These are phyloP conservation scores for Stomatorhinus walkeri DNA, from an alignment of 2,797 vertebrate species.

Conservation along the genomic window DNA sequence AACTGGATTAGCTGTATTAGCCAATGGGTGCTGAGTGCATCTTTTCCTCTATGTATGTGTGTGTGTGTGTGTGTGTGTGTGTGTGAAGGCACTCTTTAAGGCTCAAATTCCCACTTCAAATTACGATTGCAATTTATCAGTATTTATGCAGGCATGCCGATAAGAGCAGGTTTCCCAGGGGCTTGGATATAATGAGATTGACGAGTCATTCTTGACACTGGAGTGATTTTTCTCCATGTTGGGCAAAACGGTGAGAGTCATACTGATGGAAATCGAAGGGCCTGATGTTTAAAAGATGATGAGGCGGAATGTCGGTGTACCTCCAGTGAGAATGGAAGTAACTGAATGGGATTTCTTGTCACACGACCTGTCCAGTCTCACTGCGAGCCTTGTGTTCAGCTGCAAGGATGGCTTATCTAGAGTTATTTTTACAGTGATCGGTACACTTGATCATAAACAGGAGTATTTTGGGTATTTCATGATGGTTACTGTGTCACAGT, in stretches of 20 bases:
- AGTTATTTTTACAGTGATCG: not conserved
- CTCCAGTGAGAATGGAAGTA: not conserved
- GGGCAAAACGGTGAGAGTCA: not conserved
- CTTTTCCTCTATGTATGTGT: not conserved
- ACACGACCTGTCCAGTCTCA: not conserved
- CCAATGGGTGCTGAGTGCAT: not conserved
- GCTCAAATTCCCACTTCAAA: not conserved
- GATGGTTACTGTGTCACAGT: not conserved
- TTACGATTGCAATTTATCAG: not conserved
- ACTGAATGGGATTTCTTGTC: not conserved
- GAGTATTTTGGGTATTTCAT: not conserved
- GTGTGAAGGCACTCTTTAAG: not conserved
- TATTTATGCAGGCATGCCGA: not conserved
- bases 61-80: conserved; percentile 9
- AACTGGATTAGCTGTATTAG: not conserved
- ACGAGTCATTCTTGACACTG: not conserved
- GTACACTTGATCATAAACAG: not conserved
- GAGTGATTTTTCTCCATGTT: not conserved
- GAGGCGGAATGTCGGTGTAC: not conserved
- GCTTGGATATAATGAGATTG: not conserved
- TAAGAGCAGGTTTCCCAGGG: not conserved
- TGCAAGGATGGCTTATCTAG: not conserved
- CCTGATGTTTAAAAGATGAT: conserved; percentile 1
- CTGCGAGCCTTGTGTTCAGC: not conserved
- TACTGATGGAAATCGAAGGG: not conserved